A percentile compares a stretch with the other conserved stretches of the same genome.
Conservation (phyloP, 2,113 vertebrate species). For the Corynorhinus townsendii region DNA sequence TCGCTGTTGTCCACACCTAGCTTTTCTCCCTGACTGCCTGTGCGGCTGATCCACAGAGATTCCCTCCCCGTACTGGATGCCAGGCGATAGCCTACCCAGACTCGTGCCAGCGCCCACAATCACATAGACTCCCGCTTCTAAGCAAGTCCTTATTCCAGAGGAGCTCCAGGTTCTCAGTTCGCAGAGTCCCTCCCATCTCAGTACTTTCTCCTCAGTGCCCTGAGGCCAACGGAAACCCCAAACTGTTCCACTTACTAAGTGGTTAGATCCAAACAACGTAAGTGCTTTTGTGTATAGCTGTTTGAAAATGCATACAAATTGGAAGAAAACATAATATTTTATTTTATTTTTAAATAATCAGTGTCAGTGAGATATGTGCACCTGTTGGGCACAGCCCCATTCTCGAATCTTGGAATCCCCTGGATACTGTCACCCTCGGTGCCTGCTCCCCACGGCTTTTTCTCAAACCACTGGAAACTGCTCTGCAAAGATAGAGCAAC, state of each 20-base stretch:
- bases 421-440: background rate
- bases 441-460: background rate
- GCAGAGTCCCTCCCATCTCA: rapidly evolving
- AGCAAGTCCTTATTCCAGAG: background rate
- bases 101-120: rapidly evolving
- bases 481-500: background rate
- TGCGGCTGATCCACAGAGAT: background rate
- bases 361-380: background rate
- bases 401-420: background rate
- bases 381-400: background rate
- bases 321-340: background rate
- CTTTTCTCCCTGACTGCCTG: background rate
- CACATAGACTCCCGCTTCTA: too few species aligned
- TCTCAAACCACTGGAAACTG: background rate
- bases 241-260: background rate
- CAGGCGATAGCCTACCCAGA: background rate
- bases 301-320: background rate
- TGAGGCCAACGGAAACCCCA: background rate
- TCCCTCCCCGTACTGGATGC: rapidly evolving
- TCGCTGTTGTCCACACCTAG: background rate
- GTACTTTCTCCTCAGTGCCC: background rate
- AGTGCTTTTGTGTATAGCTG: background rate
- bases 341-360: background rate
- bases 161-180: background rate
- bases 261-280: background rate